These are phyloP conservation scores for Euzophera pinguis DNA, from an alignment of 2,888 invertebrate species.

Conservation along the genomic window DNA sequence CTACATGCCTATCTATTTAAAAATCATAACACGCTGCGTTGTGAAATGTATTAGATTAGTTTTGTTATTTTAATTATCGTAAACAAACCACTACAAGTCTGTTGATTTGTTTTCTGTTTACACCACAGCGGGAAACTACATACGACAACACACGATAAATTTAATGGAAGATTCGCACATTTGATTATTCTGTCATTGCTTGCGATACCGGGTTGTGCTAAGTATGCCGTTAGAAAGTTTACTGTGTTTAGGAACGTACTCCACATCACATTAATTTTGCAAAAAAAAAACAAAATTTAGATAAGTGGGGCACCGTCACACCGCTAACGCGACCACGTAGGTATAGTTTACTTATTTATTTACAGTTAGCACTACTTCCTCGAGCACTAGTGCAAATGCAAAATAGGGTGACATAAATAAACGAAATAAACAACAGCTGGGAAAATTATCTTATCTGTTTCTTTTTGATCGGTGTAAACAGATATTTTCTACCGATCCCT, in stretches of 20 bases:
- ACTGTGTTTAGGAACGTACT: not conserved
- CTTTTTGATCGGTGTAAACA: conserved; percentile 51
- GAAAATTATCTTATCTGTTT: conserved; percentile 57
- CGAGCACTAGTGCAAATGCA: not conserved
- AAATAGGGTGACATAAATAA: conserved; percentile 14
- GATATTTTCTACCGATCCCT: conserved; percentile 47
- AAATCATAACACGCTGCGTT: too few species aligned
- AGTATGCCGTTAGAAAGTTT: conserved; percentile 12
- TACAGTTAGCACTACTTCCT: conserved; percentile 51
- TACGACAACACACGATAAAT: conserved; percentile 10
- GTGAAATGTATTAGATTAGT: too few species aligned
- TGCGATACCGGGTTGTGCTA: conserved; percentile 3
- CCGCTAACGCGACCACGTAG: conserved; percentile 15
- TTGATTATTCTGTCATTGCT: not conserved
- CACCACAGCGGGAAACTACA: conserved; percentile 16
- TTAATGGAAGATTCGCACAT: conserved; percentile 1
- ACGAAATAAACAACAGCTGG: conserved; percentile 23
- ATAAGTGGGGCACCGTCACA: conserved; percentile 19
- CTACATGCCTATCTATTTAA: too few species aligned
- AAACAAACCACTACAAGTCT: conserved; percentile 13
- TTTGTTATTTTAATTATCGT: conserved; percentile 17
- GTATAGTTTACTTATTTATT: conserved; percentile 30
- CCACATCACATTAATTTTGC: conserved; percentile 5
- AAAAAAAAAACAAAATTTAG: conserved; percentile 14
- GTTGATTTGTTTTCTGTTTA: conserved; percentile 25